Base-by-base conservation (phyloP, 1,140 invertebrate genomes). In the Nasonia longicornis region DNA sequence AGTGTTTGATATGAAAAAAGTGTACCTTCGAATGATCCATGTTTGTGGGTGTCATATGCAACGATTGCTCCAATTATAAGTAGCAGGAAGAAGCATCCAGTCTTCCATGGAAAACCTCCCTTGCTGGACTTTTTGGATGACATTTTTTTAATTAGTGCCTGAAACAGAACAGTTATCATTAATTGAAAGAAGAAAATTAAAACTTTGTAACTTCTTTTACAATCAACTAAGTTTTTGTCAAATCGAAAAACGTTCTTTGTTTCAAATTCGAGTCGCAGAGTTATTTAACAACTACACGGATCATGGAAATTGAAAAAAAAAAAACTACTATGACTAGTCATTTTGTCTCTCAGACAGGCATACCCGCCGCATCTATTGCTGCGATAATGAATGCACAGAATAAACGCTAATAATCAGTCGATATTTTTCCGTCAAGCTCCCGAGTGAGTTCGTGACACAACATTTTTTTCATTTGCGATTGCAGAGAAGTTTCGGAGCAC, bases 21-120 rank as follows among this genome's bases (percentile, higher is more conserved):
- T 79, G 85, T 86, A 91, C 91, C 87, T 84, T 90, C 85, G 66
- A 91, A 87, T 26, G 87, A 88, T 20, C 88, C 89, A 80, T 91
- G 87, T 70, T 87, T 89, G 3, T 88, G 87, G 72, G 85, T 86
- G 80, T 91, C 91, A 80, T 87, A 89, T 22, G 87, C 82, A 77
- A 91, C 45, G 22, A 91, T 77, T 63, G 84, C 85, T 72, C 86
- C 85, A 77, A 90, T 87, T 63, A 89, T 71, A 35, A 91, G 38
- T 31, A 91, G 48, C 8, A 91, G 67, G 71, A 89, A 82, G 71
- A 91, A 82, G 80, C 87, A 87, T 69, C 87, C 87, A 42, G 83
- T 87, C 81, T 86, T 88, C 90, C 90, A 91, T 12, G 89, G 89
- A 80, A 91, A 91, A 70, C 86, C 79, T 67, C 84, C 82, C 77